phyloP scores from a whole-genome alignment of 2,797 vertebrate genomes.

The Liasis olivaceus region DNA sequence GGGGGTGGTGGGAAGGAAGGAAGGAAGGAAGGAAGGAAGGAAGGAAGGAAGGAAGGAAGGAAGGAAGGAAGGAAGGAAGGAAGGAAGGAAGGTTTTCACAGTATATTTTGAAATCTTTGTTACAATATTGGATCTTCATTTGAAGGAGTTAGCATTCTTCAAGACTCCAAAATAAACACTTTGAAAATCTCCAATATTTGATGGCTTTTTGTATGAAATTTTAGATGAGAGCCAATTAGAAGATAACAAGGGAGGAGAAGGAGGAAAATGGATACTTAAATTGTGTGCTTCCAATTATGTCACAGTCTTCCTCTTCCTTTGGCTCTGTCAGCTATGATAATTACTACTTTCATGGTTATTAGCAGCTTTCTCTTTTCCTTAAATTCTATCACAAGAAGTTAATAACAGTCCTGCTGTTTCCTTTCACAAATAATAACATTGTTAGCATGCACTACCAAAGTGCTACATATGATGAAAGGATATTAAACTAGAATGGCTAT shows the following conservation, averaged over 20 bases:
- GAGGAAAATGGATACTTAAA: too few relatives aligned
- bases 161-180: background rate
- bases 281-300: background rate
- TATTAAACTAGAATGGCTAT: background rate
- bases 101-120: constrained; percentile 16
- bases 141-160: background rate
- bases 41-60: background rate
- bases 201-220: background rate
- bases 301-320: background rate
- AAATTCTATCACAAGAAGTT: background rate
- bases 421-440: background rate
- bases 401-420: background rate
- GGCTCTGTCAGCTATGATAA: background rate
- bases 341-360: background rate
- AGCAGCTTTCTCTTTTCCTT: background rate
- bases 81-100: constrained; percentile 32
- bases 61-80: background rate
- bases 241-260: background rate
- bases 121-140: background rate
- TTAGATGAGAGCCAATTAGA: background rate
- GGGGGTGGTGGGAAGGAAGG: background rate
- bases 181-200: background rate
- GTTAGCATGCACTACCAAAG: background rate
- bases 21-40: background rate
- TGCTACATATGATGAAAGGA: background rate